Percentiles rank a stretch among this genome's conserved stretches.
phyloP scores from a whole-genome alignment of 2,888 invertebrate genomes.

The Drosophila leonis region DNA sequence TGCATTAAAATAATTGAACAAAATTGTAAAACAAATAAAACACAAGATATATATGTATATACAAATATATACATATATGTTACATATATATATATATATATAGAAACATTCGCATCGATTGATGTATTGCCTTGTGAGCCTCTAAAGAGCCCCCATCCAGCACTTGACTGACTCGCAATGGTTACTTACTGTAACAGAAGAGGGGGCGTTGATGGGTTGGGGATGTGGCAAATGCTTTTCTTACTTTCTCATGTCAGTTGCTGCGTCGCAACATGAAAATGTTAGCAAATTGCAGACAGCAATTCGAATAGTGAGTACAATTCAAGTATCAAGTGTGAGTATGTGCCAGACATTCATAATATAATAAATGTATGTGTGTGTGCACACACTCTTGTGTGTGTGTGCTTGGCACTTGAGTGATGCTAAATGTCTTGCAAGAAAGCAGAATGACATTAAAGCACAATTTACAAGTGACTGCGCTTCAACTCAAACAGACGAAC shows the following conservation, averaged over 20 bases:
- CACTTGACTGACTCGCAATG: constrained; percentile 49
- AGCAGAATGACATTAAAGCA: constrained; percentile 39
- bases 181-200: constrained; percentile 28
- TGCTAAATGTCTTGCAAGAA: constrained; percentile 40
- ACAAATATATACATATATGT: background rate
- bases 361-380: constrained; percentile 34
- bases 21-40: constrained; percentile 73
- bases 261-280: constrained; percentile 36
- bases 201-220: background rate
- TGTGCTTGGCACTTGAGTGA: constrained; percentile 33
- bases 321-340: constrained; percentile 45
- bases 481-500: background rate
- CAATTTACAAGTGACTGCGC: constrained; percentile 33
- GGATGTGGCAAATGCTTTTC: constrained; percentile 32
- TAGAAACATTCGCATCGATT: constrained; percentile 38
- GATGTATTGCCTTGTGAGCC: constrained; percentile 45
- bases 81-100: background rate
- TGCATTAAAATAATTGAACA: constrained; percentile 78
- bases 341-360: constrained; percentile 56
- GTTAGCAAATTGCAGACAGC: constrained; percentile 54
- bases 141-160: constrained; percentile 13
- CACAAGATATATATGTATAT: constrained; percentile 12
- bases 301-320: constrained; percentile 46
- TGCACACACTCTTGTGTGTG: constrained; percentile 4
- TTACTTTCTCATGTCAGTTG: constrained; percentile 28